Base-by-base conservation (phyloP, 2,113 vertebrate species). In the Vombatus ursinus region DNA sequence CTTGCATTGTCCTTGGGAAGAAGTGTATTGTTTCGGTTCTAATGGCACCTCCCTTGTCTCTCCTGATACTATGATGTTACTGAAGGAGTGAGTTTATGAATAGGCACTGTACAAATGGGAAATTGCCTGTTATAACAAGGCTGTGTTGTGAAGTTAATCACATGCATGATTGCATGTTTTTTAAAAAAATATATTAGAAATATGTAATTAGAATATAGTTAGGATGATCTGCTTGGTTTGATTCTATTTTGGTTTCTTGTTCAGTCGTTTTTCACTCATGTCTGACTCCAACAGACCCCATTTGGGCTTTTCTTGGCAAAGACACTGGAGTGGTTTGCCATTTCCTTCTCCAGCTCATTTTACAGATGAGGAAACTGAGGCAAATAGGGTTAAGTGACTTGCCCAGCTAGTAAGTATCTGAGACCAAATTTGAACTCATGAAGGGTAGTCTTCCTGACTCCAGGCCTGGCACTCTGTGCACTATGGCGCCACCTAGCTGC, bases 1-100 rank as follows among this genome's bases (percentile, higher is more conserved):
- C 68, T 91, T 92, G 89, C 50, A 3, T 92, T 96, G 77, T 94
- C 25, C 93, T 96, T 92, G 90, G 93, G 93, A 97, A 95, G 91
- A 96, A 94, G 84, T 0, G 31, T 90, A 44, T 28, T 28, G 1
- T 89, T 95, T 96, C 92, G 52, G 92, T 96, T 96, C 93, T 96
- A 91, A 89, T 93, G 57, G 23, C 77, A 91, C 52, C 57, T 92
- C 92, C 96, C 90, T 94, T 92, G 24, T 44, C 68, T 54, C 47
- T 51, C 47, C 94, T 94, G 89, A 28, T 92, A 94, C 95, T 94
- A 89, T 51, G 96, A n/a, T 57, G 49, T n/a, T 53, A 50, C 53
- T 53, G 53, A 90, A 95, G 89, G 96, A 47, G 84, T 12, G 93
- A 50, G n/a, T 49, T 57, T 25, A 7, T 96, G 95, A 94, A 51